Evolutionary conservation across 2,113 vertebrate genomes (phyloP), one percentile per base, ranked within the genome.

Genomic region (Takifugu flavidus): DNA sequence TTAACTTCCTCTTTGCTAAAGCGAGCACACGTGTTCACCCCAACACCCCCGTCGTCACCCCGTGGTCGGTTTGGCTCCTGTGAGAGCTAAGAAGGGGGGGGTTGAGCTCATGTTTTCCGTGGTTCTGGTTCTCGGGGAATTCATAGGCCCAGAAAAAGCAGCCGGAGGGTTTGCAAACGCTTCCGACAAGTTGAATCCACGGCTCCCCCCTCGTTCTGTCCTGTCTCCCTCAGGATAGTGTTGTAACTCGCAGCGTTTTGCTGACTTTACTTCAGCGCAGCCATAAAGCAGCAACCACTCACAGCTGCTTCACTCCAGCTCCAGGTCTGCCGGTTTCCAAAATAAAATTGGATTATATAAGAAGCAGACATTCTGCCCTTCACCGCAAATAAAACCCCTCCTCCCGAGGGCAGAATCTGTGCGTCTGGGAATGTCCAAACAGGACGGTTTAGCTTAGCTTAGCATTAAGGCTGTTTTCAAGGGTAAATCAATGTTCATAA

Each of bases 151-250:
- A 84, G 73, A 78, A 73, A 20, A 77, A 65, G 72, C 62, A 67
- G 76, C 83, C 77, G n/a, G 82, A 82, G 84, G 80, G 86, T 75
- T 68, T 86, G 56, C 62, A 80, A 77, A 34, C 52, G 14, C 78
- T 81, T 57, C 78, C 70, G 59, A 62, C 55, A 56, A 65, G 75
- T 70, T 80, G 62, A 77, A 67, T 60, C 69, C 57, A 62, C 63
- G 78, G 63, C 54, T 54, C 74, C 68, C 56, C 67, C 59, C 46
- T 10, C 62, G 74, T 20, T 20, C 20, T 20, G 20, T 20, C 20
- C 20, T 20, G 20, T 1, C 14, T 45, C 44, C 14, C 14, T 45
- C 13, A 13, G 12, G 44, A 14, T 5, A 15, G 3, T 45, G 44
- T 15, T 45, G 4, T 45, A 45, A 70, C 47, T 70, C 31, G 10